Evolutionary conservation across 2,113 vertebrate genomes (phyloP).

Genomic region (Ifrita kowaldi): DNA sequence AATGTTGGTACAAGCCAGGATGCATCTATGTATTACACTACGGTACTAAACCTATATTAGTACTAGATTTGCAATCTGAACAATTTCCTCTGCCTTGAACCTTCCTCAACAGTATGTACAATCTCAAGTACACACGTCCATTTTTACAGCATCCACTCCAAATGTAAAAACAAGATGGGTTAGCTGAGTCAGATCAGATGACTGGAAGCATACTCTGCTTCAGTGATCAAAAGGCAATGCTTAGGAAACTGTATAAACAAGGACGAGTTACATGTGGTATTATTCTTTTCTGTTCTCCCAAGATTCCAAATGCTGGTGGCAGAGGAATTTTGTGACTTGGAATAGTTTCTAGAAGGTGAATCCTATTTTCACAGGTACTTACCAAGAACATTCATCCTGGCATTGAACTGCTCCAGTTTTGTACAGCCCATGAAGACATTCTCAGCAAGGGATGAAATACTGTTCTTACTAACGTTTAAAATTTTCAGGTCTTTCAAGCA

Average conservation of each 20-base stretch:
- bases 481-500: conserved; percentile 82
- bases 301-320: not conserved
- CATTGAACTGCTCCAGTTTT: conserved; percentile 86
- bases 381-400: conserved; percentile 85
- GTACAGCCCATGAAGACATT: conserved; percentile 79
- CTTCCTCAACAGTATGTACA: not conserved
- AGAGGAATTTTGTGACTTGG: not conserved
- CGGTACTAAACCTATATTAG: not conserved
- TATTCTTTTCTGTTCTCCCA: not conserved
- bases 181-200: not conserved
- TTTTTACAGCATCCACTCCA: not conserved
- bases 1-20: not conserved
- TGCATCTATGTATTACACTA: not conserved
- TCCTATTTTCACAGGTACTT: conserved; percentile 50
- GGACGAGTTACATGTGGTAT: not conserved
- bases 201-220: not conserved
- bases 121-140: not conserved
- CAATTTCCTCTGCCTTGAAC: not conserved
- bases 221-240: not conserved
- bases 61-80: not conserved
- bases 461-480: conserved; percentile 89
- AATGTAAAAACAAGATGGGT: not conserved
- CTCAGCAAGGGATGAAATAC: conserved; percentile 72
- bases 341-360: not conserved
- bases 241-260: not conserved